A percentile compares a stretch with the other conserved stretches of the same genome.
Conservation (phyloP, 2,888 invertebrate genomes). For the Caenorhabditis imperialis region DNA sequence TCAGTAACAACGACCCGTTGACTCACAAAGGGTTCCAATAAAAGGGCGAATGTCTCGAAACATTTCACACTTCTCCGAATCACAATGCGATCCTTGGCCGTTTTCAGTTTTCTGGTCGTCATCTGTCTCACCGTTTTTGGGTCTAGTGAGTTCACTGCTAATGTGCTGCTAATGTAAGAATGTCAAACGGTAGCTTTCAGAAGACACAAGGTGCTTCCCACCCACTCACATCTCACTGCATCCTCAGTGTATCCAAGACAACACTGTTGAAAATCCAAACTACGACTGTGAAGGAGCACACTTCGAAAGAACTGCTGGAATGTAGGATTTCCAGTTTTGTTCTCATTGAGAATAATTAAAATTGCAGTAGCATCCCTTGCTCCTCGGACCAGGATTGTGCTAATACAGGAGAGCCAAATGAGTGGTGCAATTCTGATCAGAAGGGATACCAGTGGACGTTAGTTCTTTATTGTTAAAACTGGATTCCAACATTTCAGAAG, state of each 20-base stretch:
- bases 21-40: constrained; percentile 16
- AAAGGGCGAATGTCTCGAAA: constrained; percentile 6
- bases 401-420: constrained; percentile 12
- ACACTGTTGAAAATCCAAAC: constrained; percentile 8
- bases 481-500: background rate
- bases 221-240: background rate
- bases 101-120: background rate
- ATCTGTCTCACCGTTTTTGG: background rate
- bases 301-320: constrained; percentile 39
- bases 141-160: constrained; percentile 6
- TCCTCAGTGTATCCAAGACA: constrained; percentile 12
- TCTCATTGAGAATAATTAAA: too few species aligned
- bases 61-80: background rate
- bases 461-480: background rate
- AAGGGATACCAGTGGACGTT: constrained; percentile 30
- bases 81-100: background rate
- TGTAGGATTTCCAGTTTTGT: background rate
- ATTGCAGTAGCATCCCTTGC: constrained; percentile 16
- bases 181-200: too few species aligned
- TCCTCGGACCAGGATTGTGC: constrained; percentile 13
- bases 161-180: background rate
- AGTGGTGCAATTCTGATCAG: constrained; percentile 34
- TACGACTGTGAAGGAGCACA: constrained; percentile 26
- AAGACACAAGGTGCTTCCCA: constrained; percentile 29
- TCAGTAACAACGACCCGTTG: constrained; percentile 14